Evolutionary conservation across 2,797 vertebrate species (phyloP).

Genomic region (Oreochromis mossambicus): DNA sequence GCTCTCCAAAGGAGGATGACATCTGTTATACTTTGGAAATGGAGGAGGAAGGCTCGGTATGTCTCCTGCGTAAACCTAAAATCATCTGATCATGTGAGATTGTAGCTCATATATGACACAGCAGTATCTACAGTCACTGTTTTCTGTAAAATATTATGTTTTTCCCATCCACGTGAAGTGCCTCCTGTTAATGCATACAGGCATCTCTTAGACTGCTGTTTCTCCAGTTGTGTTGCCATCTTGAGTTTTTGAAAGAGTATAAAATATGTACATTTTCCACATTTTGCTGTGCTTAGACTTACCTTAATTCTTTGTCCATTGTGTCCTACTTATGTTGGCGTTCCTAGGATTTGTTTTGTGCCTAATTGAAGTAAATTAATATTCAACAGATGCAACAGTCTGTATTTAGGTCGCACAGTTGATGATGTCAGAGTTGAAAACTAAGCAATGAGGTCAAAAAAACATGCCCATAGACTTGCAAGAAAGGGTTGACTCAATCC

Average conservation of each 20-base stretch:
- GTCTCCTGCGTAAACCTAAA: conserved; percentile 20
- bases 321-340: background rate
- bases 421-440: background rate
- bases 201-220: background rate
- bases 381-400: background rate
- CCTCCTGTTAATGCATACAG: background rate
- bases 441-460: background rate
- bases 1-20: conserved; percentile 93
- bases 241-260: background rate
- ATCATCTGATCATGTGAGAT: background rate
- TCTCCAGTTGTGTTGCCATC: background rate
- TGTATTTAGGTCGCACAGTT: background rate
- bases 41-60: conserved; percentile 95
- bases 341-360: background rate
- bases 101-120: background rate
- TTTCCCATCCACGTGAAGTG: background rate
- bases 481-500: background rate
- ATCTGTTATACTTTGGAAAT: conserved; percentile 94
- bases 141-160: background rate
- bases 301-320: background rate
- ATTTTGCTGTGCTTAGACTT: background rate
- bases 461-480: background rate
- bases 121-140: background rate
- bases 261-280: background rate
- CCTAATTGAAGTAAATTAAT: background rate